Evolutionary conservation across 2,113 vertebrate species (phyloP).

Genomic region (Chamaea fasciata): DNA sequence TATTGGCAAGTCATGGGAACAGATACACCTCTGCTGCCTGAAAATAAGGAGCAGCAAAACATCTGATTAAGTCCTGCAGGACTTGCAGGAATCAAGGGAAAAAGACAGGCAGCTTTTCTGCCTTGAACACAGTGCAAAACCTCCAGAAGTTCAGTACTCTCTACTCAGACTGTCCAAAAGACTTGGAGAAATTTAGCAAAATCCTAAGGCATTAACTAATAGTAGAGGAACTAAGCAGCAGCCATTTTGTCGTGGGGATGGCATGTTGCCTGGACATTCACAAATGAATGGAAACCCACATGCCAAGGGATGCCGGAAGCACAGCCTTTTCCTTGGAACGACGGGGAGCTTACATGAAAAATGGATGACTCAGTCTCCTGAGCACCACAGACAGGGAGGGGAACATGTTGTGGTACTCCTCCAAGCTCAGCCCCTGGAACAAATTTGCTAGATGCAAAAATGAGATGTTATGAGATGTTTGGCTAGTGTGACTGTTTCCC

Average conservation of each 20-base stretch:
- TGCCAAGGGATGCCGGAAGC: conserved; percentile 17
- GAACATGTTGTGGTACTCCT: neutral
- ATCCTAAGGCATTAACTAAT: neutral
- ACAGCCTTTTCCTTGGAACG: neutral
- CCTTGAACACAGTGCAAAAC: neutral
- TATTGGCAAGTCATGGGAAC: neutral
- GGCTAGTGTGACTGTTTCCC: neutral
- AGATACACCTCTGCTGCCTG: neutral
- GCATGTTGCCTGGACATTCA: neutral
- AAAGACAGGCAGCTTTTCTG: neutral
- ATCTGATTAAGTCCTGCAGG: neutral
- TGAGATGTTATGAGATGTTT: neutral
- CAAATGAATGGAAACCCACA: neutral
- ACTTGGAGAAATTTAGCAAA: neutral
- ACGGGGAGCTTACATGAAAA: neutral
- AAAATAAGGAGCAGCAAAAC: neutral
- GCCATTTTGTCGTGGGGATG: conserved; percentile 14
- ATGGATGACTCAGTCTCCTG: neutral
- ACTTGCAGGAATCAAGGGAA: neutral
- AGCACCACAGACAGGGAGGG: neutral
- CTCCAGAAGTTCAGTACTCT: neutral
- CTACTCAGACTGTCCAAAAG: neutral
- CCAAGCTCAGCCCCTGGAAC: neutral
- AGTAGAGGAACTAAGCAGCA: neutral
- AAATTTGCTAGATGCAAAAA: conserved; percentile 2